A percentile compares a stretch with the other conserved stretches of the same genome.
Conservation (phyloP, 2,888 invertebrate species). For the Amblyjoppa proteus region DNA sequence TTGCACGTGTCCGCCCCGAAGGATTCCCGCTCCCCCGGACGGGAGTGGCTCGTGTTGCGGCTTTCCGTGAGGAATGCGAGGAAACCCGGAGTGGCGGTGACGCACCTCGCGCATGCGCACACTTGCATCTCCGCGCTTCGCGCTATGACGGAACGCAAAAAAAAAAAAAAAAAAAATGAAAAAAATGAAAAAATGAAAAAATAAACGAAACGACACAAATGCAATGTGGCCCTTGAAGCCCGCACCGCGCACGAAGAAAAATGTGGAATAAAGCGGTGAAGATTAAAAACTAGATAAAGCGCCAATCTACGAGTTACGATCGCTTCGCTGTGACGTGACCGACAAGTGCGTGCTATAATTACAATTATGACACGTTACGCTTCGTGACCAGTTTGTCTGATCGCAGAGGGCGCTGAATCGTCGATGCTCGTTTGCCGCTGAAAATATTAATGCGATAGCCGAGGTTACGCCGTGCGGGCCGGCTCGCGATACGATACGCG, state of each 20-base stretch:
- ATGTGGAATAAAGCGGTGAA: neutral
- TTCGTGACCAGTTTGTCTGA: conserved; percentile 2
- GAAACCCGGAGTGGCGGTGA: conserved; percentile 22
- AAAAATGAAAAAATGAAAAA: neutral
- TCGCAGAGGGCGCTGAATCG: neutral
- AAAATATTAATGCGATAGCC: neutral
- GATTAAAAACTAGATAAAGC: neutral
- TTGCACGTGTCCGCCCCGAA: conserved; percentile 30
- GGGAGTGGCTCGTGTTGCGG: neutral
- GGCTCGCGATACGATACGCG: neutral
- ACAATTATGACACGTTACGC: neutral
- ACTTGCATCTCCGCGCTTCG: conserved; percentile 6
- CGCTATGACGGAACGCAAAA: neutral
- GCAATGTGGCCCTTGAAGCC: neutral
- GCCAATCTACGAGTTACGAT: conserved; percentile 5
- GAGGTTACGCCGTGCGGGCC: too few species aligned
- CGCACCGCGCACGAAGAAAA: neutral
- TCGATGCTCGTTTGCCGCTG: neutral
- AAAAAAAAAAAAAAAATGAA: neutral
- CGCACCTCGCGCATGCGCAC: conserved; percentile 18
- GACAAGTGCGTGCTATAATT: neutral
- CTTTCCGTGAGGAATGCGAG: conserved; percentile 18
- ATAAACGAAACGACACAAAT: neutral
- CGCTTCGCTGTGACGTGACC: neutral
- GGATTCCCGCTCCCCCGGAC: conserved; percentile 24